Evolutionary conservation across 2,797 vertebrate species (phyloP), one percentile per base, ranked within the genome.

Genomic region (Odontamblyopus rebecca): DNA sequence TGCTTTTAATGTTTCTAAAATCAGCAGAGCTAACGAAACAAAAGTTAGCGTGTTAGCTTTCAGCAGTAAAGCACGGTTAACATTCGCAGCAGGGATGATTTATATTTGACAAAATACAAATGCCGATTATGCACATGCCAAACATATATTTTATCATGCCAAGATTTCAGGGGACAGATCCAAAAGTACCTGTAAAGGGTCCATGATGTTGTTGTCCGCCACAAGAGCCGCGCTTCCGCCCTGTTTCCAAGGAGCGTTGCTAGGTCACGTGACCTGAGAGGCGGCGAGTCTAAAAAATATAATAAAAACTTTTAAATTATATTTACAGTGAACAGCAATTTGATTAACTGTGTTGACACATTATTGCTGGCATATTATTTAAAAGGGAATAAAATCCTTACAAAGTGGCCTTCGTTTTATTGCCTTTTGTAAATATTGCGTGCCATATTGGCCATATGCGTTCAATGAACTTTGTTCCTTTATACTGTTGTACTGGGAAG

Each of bases 241-340:
- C 76, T 12, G 90, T 90, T 79, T 83, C 89, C 80, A 89, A 38
- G 83, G 35, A 69, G 54, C 76, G 89, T 93, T 90, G 89, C 85
- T 84, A 91, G 72, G 67, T 69, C 67, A 69, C 56, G 56, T 69
- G 67, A 69, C 30, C 19, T 57, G 23, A 4, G 54, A 57, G 54
- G 7, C 7, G 19, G 53, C 3, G 44, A 16, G 13, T 53, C n/a
- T 30, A 53, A 67, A 48, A 65, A 30, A 6, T 0, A 11, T 23
- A 23, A 12, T 57, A 57, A 57, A 57, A 4, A 12, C 4, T 4
- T 56, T 26, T 26, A 23, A 9, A 23, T 26, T 57, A 26, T 57
- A 13, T 26, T 57, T 13, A 48, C 13, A 44, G 11, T 44, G 41
- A 44, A 44, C 11, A 48, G 44, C 44, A 48, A 15, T 48, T 15